Evolutionary conservation across 2,888 invertebrate genomes (phyloP).

Genomic region (Pandemis corylana): DNA sequence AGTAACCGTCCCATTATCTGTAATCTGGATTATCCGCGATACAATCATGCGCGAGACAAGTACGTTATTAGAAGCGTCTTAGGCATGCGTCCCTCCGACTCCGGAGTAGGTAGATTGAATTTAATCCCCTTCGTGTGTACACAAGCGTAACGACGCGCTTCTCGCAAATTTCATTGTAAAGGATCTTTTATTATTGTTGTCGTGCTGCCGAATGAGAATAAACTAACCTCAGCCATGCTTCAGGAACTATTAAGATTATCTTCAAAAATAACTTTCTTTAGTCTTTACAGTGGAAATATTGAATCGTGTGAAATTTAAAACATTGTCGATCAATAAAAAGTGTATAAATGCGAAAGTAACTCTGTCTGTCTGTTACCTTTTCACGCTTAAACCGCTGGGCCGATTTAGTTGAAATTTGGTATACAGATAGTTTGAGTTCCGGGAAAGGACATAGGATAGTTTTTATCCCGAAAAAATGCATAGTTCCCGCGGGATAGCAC

Average conservation of each 20-base stretch:
- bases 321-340: too few species aligned
- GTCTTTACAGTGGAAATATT: not conserved
- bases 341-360: too few species aligned
- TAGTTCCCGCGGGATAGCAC: too few species aligned
- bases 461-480: too few species aligned
- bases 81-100: slow-evolving; percentile 53
- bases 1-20: slow-evolving; percentile 56
- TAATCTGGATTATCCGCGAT: slow-evolving; percentile 72
- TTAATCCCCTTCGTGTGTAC: slow-evolving; percentile 42
- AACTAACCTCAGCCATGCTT: not conserved
- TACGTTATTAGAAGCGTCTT: slow-evolving; percentile 61
- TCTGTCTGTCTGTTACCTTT: too few species aligned
- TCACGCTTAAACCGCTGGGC: too few species aligned
- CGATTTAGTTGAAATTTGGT: too few species aligned
- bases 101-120: slow-evolving; percentile 43
- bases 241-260: not conserved
- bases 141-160: slow-evolving; percentile 35
- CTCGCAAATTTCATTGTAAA: slow-evolving; percentile 27
- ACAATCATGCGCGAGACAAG: slow-evolving; percentile 66
- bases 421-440: too few species aligned
- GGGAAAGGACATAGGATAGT: too few species aligned
- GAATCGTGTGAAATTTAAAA: not conserved
- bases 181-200: slow-evolving; percentile 26
- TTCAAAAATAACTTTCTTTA: not conserved
- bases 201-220: slow-evolving; percentile 24